Evolutionary conservation across 2,888 invertebrate species (phyloP), one percentile per base, ranked within the genome.

Genomic region (Odontocerum albicorne): DNA sequence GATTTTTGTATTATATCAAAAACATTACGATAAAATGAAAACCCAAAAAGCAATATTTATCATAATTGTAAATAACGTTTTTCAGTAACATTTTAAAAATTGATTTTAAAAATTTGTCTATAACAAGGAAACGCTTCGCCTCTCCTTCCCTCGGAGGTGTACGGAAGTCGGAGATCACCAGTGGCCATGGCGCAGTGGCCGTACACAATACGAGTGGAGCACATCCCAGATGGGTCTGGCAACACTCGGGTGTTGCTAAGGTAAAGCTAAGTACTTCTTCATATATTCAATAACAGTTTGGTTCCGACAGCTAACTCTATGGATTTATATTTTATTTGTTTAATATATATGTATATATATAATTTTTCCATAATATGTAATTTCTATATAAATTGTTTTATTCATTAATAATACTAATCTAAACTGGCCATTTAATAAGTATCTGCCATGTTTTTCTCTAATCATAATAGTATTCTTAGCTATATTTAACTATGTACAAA

Each of bases 361-460:
- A 39, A 38, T 53, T 56, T 54, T 55, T 58, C 46, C 49, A 60
- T 58, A 58, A 60, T 60, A 60, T 62, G 59, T 59, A 59, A 59
- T 62, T 60, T 62, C 59, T 62, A 59, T 60, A 62, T 62, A 62
- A 57, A 60, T 58, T 62, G 62, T 73, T 72, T 77, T 66, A 74
- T 64, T 65, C 75, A 77, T 79, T 80, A 81, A 79, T 82, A 82
- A 82, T 81, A 81, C 81, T 83, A 82, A 77, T 72, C 80, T 81
- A 82, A 84, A 85, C 85, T 85, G 85, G 86, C 85, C 85, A 75
- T 82, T 75, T 72, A 77, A 80, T 81, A 82, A 82, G 81, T 81
- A 81, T 81, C 79, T 76, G 82, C 81, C 82, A 81, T 78, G 79
- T 80, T 68, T 68, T 50, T 70, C 72, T 71, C 74, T 77, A 75